A percentile compares a stretch with the other conserved stretches of the same genome.
phyloP scores from a whole-genome alignment of 2,797 vertebrate genomes.

The Taenioides sp. region DNA sequence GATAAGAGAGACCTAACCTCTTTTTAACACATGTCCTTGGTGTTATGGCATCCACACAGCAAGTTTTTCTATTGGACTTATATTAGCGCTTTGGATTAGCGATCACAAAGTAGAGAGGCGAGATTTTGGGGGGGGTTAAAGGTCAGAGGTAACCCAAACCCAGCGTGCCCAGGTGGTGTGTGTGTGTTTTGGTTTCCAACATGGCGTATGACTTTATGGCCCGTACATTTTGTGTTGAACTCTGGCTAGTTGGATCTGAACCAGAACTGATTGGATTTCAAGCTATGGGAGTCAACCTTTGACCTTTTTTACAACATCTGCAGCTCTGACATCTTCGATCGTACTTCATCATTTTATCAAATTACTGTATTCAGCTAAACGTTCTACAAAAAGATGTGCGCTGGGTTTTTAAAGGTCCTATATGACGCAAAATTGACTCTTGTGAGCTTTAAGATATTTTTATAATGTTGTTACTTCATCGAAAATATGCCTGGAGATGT shows the following conservation, averaged over 20 bases:
- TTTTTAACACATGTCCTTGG: conserved; percentile 48
- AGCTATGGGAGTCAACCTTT: conserved; percentile 46
- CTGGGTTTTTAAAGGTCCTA: too few species aligned
- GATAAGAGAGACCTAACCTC: conserved; percentile 7
- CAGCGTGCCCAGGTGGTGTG: conserved; percentile 71
- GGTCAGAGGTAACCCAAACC: conserved; percentile 66
- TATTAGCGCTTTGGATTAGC: conserved; percentile 64
- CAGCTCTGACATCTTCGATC: conserved; percentile 22
- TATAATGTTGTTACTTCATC: too few species aligned
- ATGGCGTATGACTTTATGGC: conserved; percentile 60
- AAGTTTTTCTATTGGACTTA: conserved; percentile 31
- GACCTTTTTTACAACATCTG: conserved; percentile 62
- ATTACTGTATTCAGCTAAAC: conserved; percentile 14
- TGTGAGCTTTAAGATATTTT: too few species aligned
- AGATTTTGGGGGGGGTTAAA: conserved; percentile 31
- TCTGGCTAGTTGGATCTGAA: conserved; percentile 79
- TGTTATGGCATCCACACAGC: conserved; percentile 58
- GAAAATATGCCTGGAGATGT: too few species aligned
- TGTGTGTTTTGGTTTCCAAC: conserved; percentile 32
- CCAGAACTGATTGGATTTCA: conserved; percentile 74
- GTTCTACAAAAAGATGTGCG: not conserved
- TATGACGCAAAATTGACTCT: too few species aligned
- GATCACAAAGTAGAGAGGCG: conserved; percentile 70
- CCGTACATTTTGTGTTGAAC: conserved; percentile 66
- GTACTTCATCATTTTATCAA: conserved; percentile 26